Conservation (phyloP, 2,113 vertebrate genomes). For the Arenaria interpres region DNA sequence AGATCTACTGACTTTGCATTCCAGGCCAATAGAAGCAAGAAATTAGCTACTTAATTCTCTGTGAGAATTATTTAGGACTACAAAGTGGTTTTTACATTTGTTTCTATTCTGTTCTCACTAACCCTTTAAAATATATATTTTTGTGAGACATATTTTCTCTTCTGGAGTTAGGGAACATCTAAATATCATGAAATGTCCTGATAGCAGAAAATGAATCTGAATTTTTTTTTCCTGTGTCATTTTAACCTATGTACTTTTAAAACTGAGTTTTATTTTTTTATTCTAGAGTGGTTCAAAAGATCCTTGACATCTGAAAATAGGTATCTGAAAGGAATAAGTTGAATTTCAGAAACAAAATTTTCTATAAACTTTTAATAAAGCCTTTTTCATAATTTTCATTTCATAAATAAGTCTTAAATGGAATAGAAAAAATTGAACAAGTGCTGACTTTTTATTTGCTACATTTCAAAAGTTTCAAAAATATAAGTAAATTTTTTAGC, state of each 20-base stretch:
- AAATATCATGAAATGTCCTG: not conserved
- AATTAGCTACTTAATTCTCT: not conserved
- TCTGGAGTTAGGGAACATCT: not conserved
- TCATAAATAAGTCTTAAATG: not conserved
- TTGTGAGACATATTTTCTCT: not conserved
- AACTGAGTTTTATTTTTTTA: not conserved
- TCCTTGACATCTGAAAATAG: not conserved
- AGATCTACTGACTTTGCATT: not conserved
- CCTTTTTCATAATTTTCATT: not conserved
- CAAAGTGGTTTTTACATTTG: not conserved
- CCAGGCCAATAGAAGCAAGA: not conserved
- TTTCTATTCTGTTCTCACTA: not conserved
- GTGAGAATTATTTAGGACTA: not conserved
- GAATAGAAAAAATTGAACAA: not conserved
- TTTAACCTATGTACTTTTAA: not conserved
- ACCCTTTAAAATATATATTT: not conserved
- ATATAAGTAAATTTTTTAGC: not conserved
- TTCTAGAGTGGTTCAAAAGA: not conserved
- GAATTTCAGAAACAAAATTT: not conserved
- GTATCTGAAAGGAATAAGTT: not conserved
- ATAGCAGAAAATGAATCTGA: not conserved
- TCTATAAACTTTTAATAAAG: not conserved
- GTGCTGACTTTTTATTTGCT: not conserved
- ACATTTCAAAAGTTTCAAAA: not conserved
- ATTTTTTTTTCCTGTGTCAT: not conserved